These are phyloP conservation scores for Pristionchus japonicus DNA, from an alignment of 2,888 invertebrate species.

Conservation along the genomic window DNA sequence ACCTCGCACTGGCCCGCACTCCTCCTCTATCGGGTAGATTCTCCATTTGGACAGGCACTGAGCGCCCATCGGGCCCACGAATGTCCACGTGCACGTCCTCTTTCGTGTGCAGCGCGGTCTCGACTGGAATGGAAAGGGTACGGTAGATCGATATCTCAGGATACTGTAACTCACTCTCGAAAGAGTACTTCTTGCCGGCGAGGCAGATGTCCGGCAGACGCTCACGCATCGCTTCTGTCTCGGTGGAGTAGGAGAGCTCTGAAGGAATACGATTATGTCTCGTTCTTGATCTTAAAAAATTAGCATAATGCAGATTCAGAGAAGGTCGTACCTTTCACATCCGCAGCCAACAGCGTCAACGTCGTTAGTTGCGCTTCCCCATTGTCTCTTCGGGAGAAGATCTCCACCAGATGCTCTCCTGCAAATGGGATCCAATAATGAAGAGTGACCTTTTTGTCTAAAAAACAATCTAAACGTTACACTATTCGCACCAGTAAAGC, in stretches of 20 bases:
- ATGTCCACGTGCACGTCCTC: slow-evolving; percentile 66
- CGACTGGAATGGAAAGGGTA: slow-evolving; percentile 9
- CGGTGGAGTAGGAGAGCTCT: slow-evolving; percentile 9
- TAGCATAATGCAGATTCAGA: neutral
- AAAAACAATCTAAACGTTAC: too few species aligned
- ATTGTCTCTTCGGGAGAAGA: slow-evolving; percentile 53
- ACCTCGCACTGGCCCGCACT: slow-evolving; percentile 61
- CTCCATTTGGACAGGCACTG: slow-evolving; percentile 65
- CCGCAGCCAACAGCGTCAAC: neutral
- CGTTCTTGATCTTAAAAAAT: neutral
- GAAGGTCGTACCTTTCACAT: neutral
- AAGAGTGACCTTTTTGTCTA: too few species aligned
- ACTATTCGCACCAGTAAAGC: too few species aligned
- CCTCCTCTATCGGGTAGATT: slow-evolving; percentile 59
- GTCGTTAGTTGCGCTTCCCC: slow-evolving; percentile 50
- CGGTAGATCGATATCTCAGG: too few species aligned
- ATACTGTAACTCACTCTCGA: slow-evolving; percentile 53
- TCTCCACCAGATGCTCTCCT: slow-evolving; percentile 69
- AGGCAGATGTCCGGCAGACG: slow-evolving; percentile 57
- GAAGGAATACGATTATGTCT: neutral
- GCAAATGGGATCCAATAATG: too few species aligned
- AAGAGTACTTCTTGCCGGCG: slow-evolving; percentile 64
- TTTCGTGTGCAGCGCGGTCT: slow-evolving; percentile 49
- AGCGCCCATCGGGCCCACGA: slow-evolving; percentile 60
- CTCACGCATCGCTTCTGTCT: slow-evolving; percentile 36